A percentile compares a stretch with the other conserved stretches of the same genome.
These are phyloP conservation scores for Heliconius aoede DNA, from an alignment of 2,888 invertebrate species.

Conservation along the genomic window DNA sequence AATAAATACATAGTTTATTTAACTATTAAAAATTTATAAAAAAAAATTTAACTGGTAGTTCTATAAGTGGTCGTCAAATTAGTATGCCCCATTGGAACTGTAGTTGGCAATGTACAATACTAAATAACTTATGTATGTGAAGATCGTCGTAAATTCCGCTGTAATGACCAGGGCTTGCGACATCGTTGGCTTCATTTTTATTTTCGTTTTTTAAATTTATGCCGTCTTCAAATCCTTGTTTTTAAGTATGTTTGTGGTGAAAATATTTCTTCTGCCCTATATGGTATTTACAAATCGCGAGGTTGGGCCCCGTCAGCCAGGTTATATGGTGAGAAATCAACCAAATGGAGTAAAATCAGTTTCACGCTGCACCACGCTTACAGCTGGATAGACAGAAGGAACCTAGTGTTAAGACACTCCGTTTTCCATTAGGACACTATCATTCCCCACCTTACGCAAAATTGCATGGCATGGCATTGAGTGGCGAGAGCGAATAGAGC, in stretches of 20 bases:
- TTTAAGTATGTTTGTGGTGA: background rate
- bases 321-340: background rate
- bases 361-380: too few relatives aligned
- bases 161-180: constrained; percentile 30
- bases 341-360: too few relatives aligned
- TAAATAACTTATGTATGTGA: constrained; percentile 24
- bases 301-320: background rate
- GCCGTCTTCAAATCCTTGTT: constrained; percentile 1
- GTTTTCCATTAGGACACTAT: too few relatives aligned
- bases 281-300: background rate
- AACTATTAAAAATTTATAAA: background rate
- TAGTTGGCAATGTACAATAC: constrained; percentile 33
- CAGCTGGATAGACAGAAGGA: too few relatives aligned
- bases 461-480: too few relatives aligned
- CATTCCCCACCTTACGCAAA: too few relatives aligned
- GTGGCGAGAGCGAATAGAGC: too few relatives aligned
- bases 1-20: too few relatives aligned
- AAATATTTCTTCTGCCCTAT: background rate
- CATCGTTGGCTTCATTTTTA: constrained; percentile 27
- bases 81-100: constrained; percentile 23
- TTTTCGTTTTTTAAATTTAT: constrained; percentile 21
- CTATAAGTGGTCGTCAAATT: constrained; percentile 5
- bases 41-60: background rate
- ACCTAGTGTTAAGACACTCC: too few relatives aligned
- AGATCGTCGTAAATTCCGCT: constrained; percentile 33